phyloP scores from a whole-genome alignment of 2,888 invertebrate species.

The Pollenia labialis region DNA sequence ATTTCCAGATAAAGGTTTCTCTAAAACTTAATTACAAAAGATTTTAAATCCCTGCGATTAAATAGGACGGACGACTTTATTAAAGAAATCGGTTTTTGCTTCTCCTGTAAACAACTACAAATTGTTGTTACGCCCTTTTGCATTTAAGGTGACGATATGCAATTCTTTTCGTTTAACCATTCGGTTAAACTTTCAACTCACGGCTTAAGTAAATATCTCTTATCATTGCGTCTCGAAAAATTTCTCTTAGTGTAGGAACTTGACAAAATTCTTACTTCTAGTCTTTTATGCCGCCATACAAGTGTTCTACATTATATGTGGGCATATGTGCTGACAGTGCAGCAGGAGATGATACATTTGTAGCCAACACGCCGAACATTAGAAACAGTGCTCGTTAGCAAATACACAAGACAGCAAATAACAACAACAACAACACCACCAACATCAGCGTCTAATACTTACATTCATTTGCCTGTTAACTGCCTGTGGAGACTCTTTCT shows the following conservation, averaged over 20 bases:
- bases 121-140: no score
- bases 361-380: constrained; percentile 55
- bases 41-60: no score
- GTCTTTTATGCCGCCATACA: not conserved
- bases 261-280: not conserved
- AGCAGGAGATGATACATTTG: constrained; percentile 66
- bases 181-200: not conserved
- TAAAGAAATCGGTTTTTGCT: no score
- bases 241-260: constrained; percentile 22
- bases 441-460: constrained; percentile 46
- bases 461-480: constrained; percentile 53
- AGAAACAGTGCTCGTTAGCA: constrained; percentile 60
- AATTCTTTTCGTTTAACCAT: no score
- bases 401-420: constrained; percentile 33
- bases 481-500: constrained; percentile 71
- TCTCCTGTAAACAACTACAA: no score
- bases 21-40: no score
- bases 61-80: no score
- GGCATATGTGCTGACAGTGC: constrained; percentile 69
- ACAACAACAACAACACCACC: constrained; percentile 2
- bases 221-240: not conserved
- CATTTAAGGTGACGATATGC: no score
- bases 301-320: constrained; percentile 50
- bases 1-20: no score
- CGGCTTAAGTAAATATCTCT: not conserved